Evolutionary conservation across 1,140 invertebrate genomes (phyloP).

Genomic region (roundworm (Caenorhabditis elegans)): DNA sequence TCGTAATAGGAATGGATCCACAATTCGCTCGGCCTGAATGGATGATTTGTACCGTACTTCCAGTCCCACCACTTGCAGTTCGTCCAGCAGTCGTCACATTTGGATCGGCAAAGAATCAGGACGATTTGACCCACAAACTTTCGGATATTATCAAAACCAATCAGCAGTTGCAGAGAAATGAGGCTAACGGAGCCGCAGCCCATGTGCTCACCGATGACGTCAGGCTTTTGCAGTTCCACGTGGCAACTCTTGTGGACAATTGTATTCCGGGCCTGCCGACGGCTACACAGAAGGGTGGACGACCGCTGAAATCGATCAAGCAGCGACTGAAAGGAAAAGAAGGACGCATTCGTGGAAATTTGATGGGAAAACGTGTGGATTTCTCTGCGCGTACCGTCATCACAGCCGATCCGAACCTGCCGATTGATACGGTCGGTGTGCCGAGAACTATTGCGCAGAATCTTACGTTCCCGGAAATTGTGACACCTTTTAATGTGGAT

Average conservation of each 20-base stretch:
- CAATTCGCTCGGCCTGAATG: constrained; percentile 91
- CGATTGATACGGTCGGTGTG: constrained; percentile 97
- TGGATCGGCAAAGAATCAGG: constrained; percentile 93
- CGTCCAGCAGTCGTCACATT: constrained; percentile 98
- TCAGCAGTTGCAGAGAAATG: constrained; percentile 88
- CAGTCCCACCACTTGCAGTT: constrained; percentile 87
- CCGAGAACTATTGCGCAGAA: constrained; percentile 97
- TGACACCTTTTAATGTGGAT: constrained; percentile 98
- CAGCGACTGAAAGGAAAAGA: constrained; percentile 80
- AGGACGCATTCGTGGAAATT: constrained; percentile 94
- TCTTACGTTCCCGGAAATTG: constrained; percentile 97
- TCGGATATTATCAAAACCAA: constrained; percentile 98
- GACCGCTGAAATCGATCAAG: constrained; percentile 96
- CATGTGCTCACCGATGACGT: constrained; percentile 95
- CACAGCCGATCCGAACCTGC: constrained; percentile 96
- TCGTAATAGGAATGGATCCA: constrained; percentile 76
- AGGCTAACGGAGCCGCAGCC: constrained; percentile 89
- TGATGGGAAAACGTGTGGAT: constrained; percentile 99
- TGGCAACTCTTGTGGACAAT: constrained; percentile 95
- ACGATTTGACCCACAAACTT: constrained; percentile 98
- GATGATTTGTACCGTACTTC: constrained; percentile 96
- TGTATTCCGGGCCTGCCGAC: constrained; percentile 94
- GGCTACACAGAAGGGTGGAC: constrained; percentile 97
- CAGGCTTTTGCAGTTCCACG: constrained; percentile 97
- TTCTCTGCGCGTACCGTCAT: constrained; percentile 99